A percentile compares a stretch with the other conserved stretches of the same genome.
Conservation (phyloP, 2,113 vertebrate genomes). For the Rutilus rutilus region DNA sequence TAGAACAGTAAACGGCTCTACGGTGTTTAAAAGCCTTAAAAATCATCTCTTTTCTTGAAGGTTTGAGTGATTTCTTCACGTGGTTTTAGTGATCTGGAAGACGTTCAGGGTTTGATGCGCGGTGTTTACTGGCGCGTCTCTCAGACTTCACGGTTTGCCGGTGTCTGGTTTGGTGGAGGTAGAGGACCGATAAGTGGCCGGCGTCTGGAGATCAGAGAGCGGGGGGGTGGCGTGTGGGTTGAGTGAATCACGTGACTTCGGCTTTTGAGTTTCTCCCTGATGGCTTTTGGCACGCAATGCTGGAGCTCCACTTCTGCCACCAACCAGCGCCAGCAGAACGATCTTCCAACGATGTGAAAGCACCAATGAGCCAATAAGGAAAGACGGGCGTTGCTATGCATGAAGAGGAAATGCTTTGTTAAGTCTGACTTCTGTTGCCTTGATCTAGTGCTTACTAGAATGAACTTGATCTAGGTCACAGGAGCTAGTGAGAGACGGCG, state of each 20-base stretch:
- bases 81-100: too few relatives aligned
- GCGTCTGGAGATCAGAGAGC: conserved; percentile 57
- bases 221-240: conserved; percentile 52
- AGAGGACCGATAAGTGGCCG: conserved; percentile 66
- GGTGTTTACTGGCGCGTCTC: too few relatives aligned
- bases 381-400: conserved; percentile 39
- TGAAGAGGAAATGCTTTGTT: conserved; percentile 20
- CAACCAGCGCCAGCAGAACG: conserved; percentile 10
- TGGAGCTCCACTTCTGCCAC: conserved; percentile 19
- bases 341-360: background rate
- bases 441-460: background rate
- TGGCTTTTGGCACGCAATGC: conserved; percentile 77
- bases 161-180: conserved; percentile 41
- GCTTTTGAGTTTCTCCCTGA: conserved; percentile 65
- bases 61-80: background rate
- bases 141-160: too few relatives aligned
- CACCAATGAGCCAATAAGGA: conserved; percentile 44
- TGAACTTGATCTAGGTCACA: background rate
- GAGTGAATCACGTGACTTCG: conserved; percentile 63
- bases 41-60: background rate
- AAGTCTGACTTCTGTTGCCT: conserved; percentile 11
- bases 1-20: background rate
- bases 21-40: too few relatives aligned
- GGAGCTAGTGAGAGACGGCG: background rate
- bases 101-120: too few relatives aligned